A percentile compares a stretch with the other conserved stretches of the same genome.
Evolutionary conservation across 2,888 invertebrate genomes (phyloP).

Genomic region (Tetranychus truncatus): DNA sequence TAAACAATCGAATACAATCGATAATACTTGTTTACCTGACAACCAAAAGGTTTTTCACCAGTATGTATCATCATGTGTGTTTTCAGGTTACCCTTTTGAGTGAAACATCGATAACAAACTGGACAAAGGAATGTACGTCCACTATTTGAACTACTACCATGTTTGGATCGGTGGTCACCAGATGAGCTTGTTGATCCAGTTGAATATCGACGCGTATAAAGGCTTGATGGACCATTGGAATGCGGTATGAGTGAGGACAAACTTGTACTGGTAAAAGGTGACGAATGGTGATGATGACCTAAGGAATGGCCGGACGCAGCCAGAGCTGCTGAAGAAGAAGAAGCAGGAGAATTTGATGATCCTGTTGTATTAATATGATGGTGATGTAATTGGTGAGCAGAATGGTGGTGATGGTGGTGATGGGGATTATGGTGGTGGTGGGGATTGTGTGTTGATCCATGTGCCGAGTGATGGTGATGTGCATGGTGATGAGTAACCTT

Average conservation of each 20-base stretch:
- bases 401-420: neutral
- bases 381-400: neutral
- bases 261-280: conserved; percentile 1
- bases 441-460: too few relatives aligned
- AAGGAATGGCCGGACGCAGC: neutral
- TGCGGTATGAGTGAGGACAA: neutral
- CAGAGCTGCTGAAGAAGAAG: neutral
- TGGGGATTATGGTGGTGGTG: neutral
- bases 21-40: conserved; percentile 22
- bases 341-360: neutral
- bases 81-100: conserved; percentile 29
- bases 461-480: neutral
- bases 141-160: conserved; percentile 57
- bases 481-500: neutral
- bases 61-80: conserved; percentile 29
- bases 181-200: conserved; percentile 68
- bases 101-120: conserved; percentile 27
- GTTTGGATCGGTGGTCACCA: conserved; percentile 45
- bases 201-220: conserved; percentile 1
- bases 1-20: too few relatives aligned
- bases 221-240: conserved; percentile 1
- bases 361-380: neutral
- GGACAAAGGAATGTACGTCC: conserved; percentile 26
- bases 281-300: neutral
- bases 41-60: conserved; percentile 28